phyloP scores from a whole-genome alignment of 2,797 vertebrate genomes.

The Poecilia picta region DNA sequence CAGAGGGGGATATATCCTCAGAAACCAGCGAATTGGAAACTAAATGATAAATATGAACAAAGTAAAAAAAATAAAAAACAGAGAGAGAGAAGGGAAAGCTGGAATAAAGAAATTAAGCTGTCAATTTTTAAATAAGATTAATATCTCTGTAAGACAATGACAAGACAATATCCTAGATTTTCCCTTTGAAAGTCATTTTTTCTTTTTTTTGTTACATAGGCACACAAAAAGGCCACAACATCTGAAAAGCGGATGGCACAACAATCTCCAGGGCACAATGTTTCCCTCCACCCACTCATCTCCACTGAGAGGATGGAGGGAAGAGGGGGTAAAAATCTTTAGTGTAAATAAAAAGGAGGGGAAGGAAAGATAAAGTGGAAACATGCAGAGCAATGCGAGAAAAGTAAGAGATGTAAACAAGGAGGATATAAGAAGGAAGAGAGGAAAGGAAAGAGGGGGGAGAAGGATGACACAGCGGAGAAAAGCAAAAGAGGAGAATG shows the following conservation, averaged over 20 bases:
- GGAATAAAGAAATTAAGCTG: conserved; percentile 56
- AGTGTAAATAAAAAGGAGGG: conserved; percentile 26
- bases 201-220: conserved; percentile 27
- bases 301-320: conserved; percentile 58
- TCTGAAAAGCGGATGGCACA: conserved; percentile 65
- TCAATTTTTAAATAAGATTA: conserved; percentile 64
- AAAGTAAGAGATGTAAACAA: conserved; percentile 28
- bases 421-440: conserved; percentile 27
- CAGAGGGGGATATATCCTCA: conserved; percentile 2
- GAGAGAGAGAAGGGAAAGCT: conserved; percentile 22
- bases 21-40: conserved; percentile 20
- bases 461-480: conserved; percentile 52
- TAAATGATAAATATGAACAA: conserved; percentile 16
- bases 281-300: conserved; percentile 75
- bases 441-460: conserved; percentile 12
- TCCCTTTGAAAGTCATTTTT: conserved; percentile 55
- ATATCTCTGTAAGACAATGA: conserved; percentile 47
- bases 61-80: neutral
- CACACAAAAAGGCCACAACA: conserved; percentile 32
- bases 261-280: conserved; percentile 74
- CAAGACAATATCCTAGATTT: conserved; percentile 50
- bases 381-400: conserved; percentile 21
- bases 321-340: conserved; percentile 29
- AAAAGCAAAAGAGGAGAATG: conserved; percentile 44
- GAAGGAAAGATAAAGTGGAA: conserved; percentile 9